These are phyloP conservation scores for Hemichromis elongatus DNA, from an alignment of 2,113 vertebrate species.

Conservation along the genomic window DNA sequence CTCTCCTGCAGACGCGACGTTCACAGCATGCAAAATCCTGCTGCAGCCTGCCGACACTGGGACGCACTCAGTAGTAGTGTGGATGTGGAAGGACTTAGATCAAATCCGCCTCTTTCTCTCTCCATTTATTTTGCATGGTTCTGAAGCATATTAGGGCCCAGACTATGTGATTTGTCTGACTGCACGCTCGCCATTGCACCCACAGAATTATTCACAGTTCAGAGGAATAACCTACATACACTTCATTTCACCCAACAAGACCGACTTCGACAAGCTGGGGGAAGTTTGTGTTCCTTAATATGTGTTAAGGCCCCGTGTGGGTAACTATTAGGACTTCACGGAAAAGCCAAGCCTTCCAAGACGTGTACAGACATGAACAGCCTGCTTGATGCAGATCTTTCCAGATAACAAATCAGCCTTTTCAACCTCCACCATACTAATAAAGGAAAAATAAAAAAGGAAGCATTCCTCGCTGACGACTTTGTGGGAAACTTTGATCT, in stretches of 20 bases:
- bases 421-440: neutral
- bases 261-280: neutral
- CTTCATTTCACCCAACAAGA: neutral
- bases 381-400: neutral
- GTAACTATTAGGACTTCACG: neutral
- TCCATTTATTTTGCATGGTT: slow-evolving; percentile 49
- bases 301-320: neutral
- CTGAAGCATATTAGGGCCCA: slow-evolving; percentile 12
- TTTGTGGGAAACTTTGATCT: neutral
- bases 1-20: slow-evolving; percentile 50
- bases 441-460: neutral
- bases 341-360: neutral
- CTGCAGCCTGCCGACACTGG: slow-evolving; percentile 27
- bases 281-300: neutral
- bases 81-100: slow-evolving; percentile 54
- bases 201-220: slow-evolving; percentile 21
- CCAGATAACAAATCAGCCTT: neutral
- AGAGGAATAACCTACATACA: slow-evolving; percentile 1
- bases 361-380: neutral
- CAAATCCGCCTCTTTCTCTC: neutral
- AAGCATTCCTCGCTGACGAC: neutral
- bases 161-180: slow-evolving; percentile 23
- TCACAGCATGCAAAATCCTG: slow-evolving; percentile 54
- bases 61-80: slow-evolving; percentile 19
- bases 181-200: neutral